Base-by-base conservation (phyloP, 2,888 invertebrate species). In the Oscheius myriophilus region DNA sequence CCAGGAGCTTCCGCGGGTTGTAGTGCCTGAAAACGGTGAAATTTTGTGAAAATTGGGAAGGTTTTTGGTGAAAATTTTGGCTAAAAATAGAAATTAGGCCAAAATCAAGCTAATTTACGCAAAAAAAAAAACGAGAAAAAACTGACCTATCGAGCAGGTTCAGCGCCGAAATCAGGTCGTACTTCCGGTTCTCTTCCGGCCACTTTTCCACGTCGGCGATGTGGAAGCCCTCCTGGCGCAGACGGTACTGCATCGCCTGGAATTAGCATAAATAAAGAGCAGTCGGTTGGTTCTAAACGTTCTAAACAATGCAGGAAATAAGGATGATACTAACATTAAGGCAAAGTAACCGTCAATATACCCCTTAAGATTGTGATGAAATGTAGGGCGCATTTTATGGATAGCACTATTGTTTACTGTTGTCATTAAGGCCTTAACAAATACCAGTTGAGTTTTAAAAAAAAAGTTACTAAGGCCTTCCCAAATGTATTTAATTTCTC, bases 111-210 rank as follows among this genome's bases (percentile, higher is more conserved):
- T n/a, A 39, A 6, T 55, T 26, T 23, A 16, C 6, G 7, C 4
- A 33, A 14, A 4, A 26, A 4, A 55, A 55, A 41, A 55, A 18
- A 43, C 12, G 45, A 18, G 21, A 23, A 25, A 58, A 26, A 42
- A 61, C 61, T 42, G 14, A 76, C 74, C 97, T 91, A 88, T 98
- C 97, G 77, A 97, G 89, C 42, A 97, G 91, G 88, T 98, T 98
- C 74, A 98, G 89, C 88, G 95, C 96, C 72, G 92, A 91, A 76
- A 95, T 92, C 74, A 93, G 91, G 84, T 93, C 92, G 55, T 74
- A 79, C 41, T 75, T 73, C n/a, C 69, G 49, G 41, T 71, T 71
- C 9, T 73, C 68, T 11, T 72, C 16, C 4, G 71, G 49, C 83
- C 84, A 84, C n/a, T 72, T 65, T 25, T 83, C 68, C 2, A 77